Base-by-base conservation (phyloP, 2,888 invertebrate species). In the Carterocephalus palaemon region DNA sequence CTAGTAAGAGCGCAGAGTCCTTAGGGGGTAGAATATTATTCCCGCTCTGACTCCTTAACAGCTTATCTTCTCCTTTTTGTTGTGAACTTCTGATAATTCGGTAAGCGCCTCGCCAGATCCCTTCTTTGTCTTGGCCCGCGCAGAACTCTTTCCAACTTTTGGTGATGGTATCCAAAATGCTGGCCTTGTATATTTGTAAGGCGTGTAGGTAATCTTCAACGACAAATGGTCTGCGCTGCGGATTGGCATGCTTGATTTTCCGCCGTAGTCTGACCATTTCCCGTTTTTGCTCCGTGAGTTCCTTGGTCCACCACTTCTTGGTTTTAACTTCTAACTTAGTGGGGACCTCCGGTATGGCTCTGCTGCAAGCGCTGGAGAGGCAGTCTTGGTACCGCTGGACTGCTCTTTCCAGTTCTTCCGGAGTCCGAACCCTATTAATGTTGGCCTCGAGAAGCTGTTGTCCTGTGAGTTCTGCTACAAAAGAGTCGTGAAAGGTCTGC, bases 111-210 rank as follows among this genome's bases (percentile, higher is more conserved):
- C 51, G 47, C 54, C 52, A 53, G 2, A 49, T 3, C 1, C 39
- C 22, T 15, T 53, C 47, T 6, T 10, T 28, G 2, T 46, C 36
- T 20, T 47, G 47, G 5, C 20, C 38, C 1, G 10, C 15, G 9
- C 53, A 53, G 12, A 47, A 48, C 1, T 43, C 13, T 13, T 48
- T 53, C 48, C 53, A 50, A 26, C 51, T 51, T 2, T 7, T 15
- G 0, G 29, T 45, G 7, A 17, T 15, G 0, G 39, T 22, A 5
- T 22, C 10, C 1, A 10, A 16, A 1, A 42, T 31, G 4, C n/a
- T 3, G 4, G 7, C 4, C 9, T 50, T 34, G 17, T 53, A 52
- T 7, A n/a, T n/a, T 6, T 34, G 6, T 2, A 24, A 19, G 2
- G 5, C 8, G 6, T 15, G 4, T 3, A 24, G 10, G 33, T 52